These are phyloP conservation scores for Smittia aterrima DNA, from an alignment of 2,888 invertebrate genomes.

Conservation along the genomic window DNA sequence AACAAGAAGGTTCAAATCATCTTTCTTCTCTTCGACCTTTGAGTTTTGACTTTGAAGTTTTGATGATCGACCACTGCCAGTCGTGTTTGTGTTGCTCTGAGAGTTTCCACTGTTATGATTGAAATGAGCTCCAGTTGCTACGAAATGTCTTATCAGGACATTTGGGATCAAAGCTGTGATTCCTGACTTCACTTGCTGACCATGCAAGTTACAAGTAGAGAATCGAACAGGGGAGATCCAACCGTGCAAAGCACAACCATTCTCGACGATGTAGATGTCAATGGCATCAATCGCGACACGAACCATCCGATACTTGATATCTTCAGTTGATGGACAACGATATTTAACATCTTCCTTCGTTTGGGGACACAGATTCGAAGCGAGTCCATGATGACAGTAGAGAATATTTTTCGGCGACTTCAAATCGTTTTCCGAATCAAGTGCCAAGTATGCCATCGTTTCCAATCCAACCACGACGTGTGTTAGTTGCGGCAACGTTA, in stretches of 20 bases:
- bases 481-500: constrained; percentile 85
- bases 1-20: constrained; percentile 44
- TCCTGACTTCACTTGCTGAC: constrained; percentile 84
- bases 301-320: constrained; percentile 92
- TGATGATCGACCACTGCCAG: constrained; percentile 54
- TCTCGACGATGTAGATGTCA: constrained; percentile 87
- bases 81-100: constrained; percentile 67
- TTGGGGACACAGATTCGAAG: constrained; percentile 66
- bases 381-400: constrained; percentile 76
- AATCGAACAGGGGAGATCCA: constrained; percentile 87
- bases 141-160: constrained; percentile 66
- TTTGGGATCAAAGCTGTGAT: constrained; percentile 81
- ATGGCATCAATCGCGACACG: constrained; percentile 84
- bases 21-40: constrained; percentile 46
- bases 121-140: constrained; percentile 59
- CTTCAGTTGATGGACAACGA: constrained; percentile 73
- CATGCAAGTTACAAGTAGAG: constrained; percentile 93
- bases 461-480: constrained; percentile 85
- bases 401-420: constrained; percentile 76
- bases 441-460: constrained; percentile 78
- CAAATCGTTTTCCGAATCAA: constrained; percentile 87
- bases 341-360: constrained; percentile 70
- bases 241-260: constrained; percentile 80
- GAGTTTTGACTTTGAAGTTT: constrained; percentile 47
- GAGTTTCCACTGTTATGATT: constrained; percentile 51